Percentiles rank a stretch among this genome's conserved stretches.
These are phyloP conservation scores for Monomorium pharaonis DNA, from an alignment of 1,140 invertebrate genomes.

Conservation along the genomic window DNA sequence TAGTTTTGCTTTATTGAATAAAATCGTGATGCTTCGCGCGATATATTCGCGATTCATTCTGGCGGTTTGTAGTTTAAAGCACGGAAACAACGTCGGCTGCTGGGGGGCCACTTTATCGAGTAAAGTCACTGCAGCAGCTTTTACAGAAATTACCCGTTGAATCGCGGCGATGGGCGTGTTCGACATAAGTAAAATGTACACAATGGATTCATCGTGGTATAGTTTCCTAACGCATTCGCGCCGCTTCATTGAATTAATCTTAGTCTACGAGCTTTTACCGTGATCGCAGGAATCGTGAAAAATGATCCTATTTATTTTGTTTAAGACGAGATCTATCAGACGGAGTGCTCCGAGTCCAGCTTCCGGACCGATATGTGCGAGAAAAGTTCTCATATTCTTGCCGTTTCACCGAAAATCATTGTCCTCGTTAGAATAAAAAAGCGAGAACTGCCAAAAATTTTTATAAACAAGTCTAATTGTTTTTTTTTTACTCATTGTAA, in stretches of 20 bases:
- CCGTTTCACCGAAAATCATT: slow-evolving; percentile 2
- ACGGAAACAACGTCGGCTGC: slow-evolving; percentile 1
- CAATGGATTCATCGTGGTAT: slow-evolving; percentile 46
- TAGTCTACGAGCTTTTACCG: slow-evolving; percentile 31
- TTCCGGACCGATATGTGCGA: not conserved
- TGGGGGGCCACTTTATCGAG: slow-evolving; percentile 49
- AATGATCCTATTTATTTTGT: slow-evolving; percentile 51
- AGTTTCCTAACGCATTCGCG: not conserved
- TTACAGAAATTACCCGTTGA: slow-evolving; percentile 61
- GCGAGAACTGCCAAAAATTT: not conserved
- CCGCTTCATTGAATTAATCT: slow-evolving; percentile 41
- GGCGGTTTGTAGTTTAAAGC: not conserved
- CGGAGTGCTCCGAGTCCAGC: not conserved
- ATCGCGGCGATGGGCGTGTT: slow-evolving; percentile 42
- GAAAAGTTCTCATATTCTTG: not conserved
- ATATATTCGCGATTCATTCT: not conserved
- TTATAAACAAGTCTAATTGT: not conserved
- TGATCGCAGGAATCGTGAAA: slow-evolving; percentile 45
- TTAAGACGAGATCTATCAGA: slow-evolving; percentile 40
- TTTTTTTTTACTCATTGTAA: not conserved
- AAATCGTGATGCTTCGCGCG: slow-evolving; percentile 13
- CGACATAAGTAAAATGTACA: slow-evolving; percentile 49
- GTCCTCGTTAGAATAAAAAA: not conserved
- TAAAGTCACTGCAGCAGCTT: slow-evolving; percentile 75
- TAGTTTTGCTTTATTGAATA: slow-evolving; percentile 38